Evolutionary conservation across 2,797 vertebrate species (phyloP).

Genomic region (Pygocentrus nattereri): DNA sequence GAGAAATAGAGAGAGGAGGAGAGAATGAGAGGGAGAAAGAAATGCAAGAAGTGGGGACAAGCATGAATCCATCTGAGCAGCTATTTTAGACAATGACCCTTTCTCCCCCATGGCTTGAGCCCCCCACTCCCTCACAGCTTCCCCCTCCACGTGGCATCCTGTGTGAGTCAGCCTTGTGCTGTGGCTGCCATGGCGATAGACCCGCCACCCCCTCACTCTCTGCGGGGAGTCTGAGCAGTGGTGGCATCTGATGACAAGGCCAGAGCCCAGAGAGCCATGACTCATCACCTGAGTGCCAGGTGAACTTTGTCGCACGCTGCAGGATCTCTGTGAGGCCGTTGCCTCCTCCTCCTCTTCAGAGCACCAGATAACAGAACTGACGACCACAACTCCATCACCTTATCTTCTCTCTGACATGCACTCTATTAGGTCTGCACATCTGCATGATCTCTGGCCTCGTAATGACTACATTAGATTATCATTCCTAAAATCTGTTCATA

Average conservation of each 20-base stretch:
- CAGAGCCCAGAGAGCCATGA: constrained; percentile 50
- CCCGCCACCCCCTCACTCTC: constrained; percentile 48
- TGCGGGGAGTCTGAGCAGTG: constrained; percentile 50
- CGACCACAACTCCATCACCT: constrained; percentile 16
- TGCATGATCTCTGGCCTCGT: neutral
- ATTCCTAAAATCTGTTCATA: neutral
- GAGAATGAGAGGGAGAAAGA: no score
- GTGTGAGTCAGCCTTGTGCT: constrained; percentile 49
- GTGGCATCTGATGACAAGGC: constrained; percentile 58
- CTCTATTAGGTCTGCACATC: neutral
- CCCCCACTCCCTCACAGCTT: constrained; percentile 37
- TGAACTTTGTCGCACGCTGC: constrained; percentile 57
- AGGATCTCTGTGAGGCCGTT: constrained; percentile 56
- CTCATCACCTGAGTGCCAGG: constrained; percentile 64
- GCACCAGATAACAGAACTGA: constrained; percentile 13
- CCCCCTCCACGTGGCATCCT: constrained; percentile 43
- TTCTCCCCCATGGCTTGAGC: constrained; percentile 33
- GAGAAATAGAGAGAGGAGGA: no score
- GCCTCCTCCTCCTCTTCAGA: constrained; percentile 36
- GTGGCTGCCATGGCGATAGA: constrained; percentile 55
- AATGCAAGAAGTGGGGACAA: constrained; percentile 10
- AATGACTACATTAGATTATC: neutral
- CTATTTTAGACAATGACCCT: constrained; percentile 35
- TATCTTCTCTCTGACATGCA: neutral
- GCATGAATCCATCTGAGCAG: constrained; percentile 29